A percentile compares a stretch with the other conserved stretches of the same genome.
Conservation (phyloP, 2,797 vertebrate species). For the Anabas testudineus region DNA sequence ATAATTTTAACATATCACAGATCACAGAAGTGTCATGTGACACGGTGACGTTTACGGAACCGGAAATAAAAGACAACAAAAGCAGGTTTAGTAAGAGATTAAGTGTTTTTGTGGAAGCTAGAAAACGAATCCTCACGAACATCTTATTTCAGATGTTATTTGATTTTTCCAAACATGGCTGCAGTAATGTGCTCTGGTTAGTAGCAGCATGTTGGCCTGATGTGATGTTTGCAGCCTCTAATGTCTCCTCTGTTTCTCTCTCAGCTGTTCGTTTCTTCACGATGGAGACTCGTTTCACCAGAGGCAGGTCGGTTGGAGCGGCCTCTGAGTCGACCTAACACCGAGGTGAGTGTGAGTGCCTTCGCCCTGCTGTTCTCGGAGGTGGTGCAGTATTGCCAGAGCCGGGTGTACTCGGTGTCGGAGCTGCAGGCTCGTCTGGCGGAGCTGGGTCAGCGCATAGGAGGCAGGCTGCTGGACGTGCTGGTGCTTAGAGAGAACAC, state of each 20-base stretch:
- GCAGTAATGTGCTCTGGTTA: not conserved
- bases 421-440: constrained; percentile 90
- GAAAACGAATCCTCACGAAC: not conserved
- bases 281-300: constrained; percentile 90
- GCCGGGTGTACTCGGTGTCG: constrained; percentile 90
- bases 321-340: constrained; percentile 84
- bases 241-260: not conserved
- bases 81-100: constrained; percentile 17
- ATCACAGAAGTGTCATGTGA: constrained; percentile 29
- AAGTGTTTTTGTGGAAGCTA: not conserved
- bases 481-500: constrained; percentile 87
- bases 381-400: constrained; percentile 94
- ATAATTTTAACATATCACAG: too few relatives aligned
- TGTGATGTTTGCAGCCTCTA: not conserved
- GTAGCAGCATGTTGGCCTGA: constrained; percentile 16
- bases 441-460: constrained; percentile 87
- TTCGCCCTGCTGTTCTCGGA: constrained; percentile 92
- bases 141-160: not conserved
- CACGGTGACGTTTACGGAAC: constrained; percentile 37
- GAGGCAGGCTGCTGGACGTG: constrained; percentile 87
- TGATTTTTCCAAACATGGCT: not conserved
- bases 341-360: constrained; percentile 89
- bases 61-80: constrained; percentile 45
- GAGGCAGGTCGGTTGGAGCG: constrained; percentile 90
- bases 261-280: not conserved